Evolutionary conservation across 2,888 invertebrate genomes (phyloP).

Genomic region (Phania funesta): DNA sequence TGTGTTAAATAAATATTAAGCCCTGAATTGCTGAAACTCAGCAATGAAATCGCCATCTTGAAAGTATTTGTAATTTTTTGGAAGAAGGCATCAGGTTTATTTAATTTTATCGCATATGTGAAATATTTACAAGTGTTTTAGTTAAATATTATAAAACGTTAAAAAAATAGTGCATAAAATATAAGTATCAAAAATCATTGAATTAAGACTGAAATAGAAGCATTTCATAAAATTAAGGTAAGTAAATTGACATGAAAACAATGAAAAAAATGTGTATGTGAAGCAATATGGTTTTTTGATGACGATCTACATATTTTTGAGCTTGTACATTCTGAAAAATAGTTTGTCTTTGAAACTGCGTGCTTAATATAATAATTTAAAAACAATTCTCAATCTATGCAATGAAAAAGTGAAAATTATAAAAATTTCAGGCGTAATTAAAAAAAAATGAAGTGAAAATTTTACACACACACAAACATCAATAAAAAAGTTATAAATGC

Average conservation of each 20-base stretch:
- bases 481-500: neutral
- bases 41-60: conserved; percentile 53
- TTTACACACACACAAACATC: neutral
- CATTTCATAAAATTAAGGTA: conserved; percentile 62
- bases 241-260: conserved; percentile 9
- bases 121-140: conserved; percentile 41
- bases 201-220: conserved; percentile 61
- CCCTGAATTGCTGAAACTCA: conserved; percentile 41
- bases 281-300: conserved; percentile 43
- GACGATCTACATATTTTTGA: conserved; percentile 24
- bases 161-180: conserved; percentile 18
- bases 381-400: neutral
- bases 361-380: neutral
- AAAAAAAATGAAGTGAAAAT: conserved; percentile 8
- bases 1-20: conserved; percentile 24
- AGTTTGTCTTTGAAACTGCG: neutral
- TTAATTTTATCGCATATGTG: conserved; percentile 30
- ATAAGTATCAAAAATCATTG: conserved; percentile 13
- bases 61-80: conserved; percentile 31
- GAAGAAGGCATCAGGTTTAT: conserved; percentile 27
- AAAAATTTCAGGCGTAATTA: neutral
- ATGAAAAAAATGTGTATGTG: conserved; percentile 20
- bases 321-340: neutral
- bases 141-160: conserved; percentile 10
- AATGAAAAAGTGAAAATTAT: neutral